These are phyloP conservation scores for Solen grandis DNA, from an alignment of 1,140 invertebrate species.

Conservation along the genomic window DNA sequence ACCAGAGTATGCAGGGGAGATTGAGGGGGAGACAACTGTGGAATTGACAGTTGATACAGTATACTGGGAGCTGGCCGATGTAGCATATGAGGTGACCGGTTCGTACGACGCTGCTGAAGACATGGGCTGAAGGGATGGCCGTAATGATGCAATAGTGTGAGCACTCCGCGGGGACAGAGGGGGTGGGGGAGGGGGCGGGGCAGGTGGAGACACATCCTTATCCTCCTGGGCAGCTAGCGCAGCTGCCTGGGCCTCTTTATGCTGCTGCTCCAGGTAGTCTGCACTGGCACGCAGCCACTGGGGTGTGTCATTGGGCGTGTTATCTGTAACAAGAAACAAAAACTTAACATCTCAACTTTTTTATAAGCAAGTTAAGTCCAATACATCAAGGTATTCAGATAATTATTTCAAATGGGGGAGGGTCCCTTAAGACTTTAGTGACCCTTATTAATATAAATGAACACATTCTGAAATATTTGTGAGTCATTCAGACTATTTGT, in stretches of 20 bases:
- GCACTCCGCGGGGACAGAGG: constrained; percentile 34
- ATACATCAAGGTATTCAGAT: too few relatives aligned
- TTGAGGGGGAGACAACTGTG: constrained; percentile 41
- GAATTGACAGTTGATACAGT: constrained; percentile 46
- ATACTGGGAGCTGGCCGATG: constrained; percentile 32
- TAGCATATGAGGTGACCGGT: constrained; percentile 34
- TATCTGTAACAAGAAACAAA: constrained; percentile 43
- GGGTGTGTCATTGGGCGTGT: constrained; percentile 50
- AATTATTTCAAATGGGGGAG: too few relatives aligned
- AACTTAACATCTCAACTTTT: background rate
- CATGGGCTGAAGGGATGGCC: constrained; percentile 43
- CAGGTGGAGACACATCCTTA: constrained; percentile 38
- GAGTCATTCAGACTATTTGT: too few relatives aligned
- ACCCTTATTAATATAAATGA: too few relatives aligned
- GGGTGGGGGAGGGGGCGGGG: constrained; percentile 8
- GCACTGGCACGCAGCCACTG: constrained; percentile 49
- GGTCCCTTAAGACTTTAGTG: too few relatives aligned
- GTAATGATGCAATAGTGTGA: constrained; percentile 36
- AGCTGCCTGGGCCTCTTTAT: constrained; percentile 48
- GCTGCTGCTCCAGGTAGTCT: constrained; percentile 49
- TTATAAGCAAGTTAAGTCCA: too few relatives aligned
- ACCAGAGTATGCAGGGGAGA: constrained; percentile 34
- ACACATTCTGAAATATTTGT: too few relatives aligned
- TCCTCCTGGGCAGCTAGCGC: constrained; percentile 26
- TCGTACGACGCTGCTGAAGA: constrained; percentile 38